A percentile compares a stretch with the other conserved stretches of the same genome.
phyloP scores from a whole-genome alignment of 2,113 vertebrate species.

The Sylvietta virens region DNA sequence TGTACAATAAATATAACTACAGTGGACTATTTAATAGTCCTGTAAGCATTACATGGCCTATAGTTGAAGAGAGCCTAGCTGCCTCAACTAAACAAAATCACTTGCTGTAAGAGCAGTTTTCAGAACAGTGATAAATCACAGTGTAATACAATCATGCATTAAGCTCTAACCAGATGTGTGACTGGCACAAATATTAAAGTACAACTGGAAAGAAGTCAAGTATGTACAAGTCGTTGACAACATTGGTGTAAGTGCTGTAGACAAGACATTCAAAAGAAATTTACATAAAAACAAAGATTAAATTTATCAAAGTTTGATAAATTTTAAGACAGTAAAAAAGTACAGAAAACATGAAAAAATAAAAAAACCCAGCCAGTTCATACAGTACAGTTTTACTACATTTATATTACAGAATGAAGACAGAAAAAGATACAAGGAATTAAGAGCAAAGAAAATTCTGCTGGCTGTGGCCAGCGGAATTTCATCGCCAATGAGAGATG shows the following conservation, averaged over 20 bases:
- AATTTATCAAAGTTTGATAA: slow-evolving; percentile 82
- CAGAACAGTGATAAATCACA: slow-evolving; percentile 62
- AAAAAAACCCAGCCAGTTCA: slow-evolving; percentile 39
- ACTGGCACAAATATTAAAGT: slow-evolving; percentile 66
- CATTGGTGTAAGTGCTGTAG: slow-evolving; percentile 57
- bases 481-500: slow-evolving; percentile 60
- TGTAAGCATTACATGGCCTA: slow-evolving; percentile 14
- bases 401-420: slow-evolving; percentile 77
- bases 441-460: slow-evolving; percentile 67
- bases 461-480: slow-evolving; percentile 26
- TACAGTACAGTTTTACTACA: slow-evolving; percentile 71
- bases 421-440: slow-evolving; percentile 71
- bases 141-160: slow-evolving; percentile 76
- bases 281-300: slow-evolving; percentile 68
- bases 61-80: slow-evolving; percentile 46
- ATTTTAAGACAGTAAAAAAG: slow-evolving; percentile 76
- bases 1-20: slow-evolving; percentile 24
- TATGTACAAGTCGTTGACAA: slow-evolving; percentile 75
- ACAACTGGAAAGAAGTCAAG: slow-evolving; percentile 54
- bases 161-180: slow-evolving; percentile 61
- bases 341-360: slow-evolving; percentile 71
- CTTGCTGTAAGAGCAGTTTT: slow-evolving; percentile 56
- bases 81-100: slow-evolving; percentile 46
- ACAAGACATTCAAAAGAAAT: slow-evolving; percentile 75
- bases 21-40: slow-evolving; percentile 13